Conservation (phyloP, 1,140 invertebrate species). For the Acromyrmex heyeri region DNA sequence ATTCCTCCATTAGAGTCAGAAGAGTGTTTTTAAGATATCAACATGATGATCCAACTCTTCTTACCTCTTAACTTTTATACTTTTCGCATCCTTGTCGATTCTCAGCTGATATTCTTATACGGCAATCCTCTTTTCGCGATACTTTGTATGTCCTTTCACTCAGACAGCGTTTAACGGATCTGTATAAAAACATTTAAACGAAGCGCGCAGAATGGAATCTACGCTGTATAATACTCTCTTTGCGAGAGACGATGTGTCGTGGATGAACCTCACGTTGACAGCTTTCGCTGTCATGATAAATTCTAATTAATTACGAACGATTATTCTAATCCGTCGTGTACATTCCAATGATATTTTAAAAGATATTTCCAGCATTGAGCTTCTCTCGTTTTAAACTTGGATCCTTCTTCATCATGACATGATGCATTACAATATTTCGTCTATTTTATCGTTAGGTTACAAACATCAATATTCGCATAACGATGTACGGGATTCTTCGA, state of each 20-base stretch:
- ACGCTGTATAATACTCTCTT: background rate
- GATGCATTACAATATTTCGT: background rate
- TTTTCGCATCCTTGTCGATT: slow-evolving; percentile 1
- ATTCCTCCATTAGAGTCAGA: slow-evolving; percentile 68
- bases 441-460: background rate
- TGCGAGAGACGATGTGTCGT: background rate
- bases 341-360: background rate
- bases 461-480: background rate
- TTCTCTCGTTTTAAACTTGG: background rate
- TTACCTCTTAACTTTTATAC: slow-evolving; percentile 3
- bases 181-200: slow-evolving; percentile 24
- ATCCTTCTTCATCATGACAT: background rate
- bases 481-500: background rate
- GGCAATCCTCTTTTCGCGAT: background rate
- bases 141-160: slow-evolving; percentile 15
- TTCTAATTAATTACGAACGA: background rate
- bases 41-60: slow-evolving; percentile 52
- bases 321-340: slow-evolving; percentile 7
- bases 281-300: background rate
- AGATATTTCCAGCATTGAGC: background rate
- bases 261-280: slow-evolving; percentile 1
- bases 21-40: slow-evolving; percentile 61
- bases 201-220: background rate
- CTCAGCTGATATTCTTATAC: background rate
- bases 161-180: background rate